Evolutionary conservation across 2,888 invertebrate species (phyloP), one percentile per base, ranked within the genome.

Genomic region (Stenurella melanura): DNA sequence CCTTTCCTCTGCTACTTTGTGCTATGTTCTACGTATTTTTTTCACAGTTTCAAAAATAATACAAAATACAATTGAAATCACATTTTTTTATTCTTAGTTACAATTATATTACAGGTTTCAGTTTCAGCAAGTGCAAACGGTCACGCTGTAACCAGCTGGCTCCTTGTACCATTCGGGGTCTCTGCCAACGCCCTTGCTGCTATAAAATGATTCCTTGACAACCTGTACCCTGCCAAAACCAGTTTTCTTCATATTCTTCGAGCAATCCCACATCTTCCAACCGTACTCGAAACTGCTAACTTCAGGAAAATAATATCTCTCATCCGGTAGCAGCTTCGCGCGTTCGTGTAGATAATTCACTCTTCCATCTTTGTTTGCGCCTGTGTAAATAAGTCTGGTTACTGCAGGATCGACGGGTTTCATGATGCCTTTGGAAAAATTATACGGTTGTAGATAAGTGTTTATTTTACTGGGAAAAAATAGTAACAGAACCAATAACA

Each of bases 201-300:
- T 88, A 86, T 93, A 93, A 87, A 93, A 92, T 0, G 92, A 92
- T 75, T 91, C 90, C 10, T 90, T 89, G 12, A 93, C 87, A 15
- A 93, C 89, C 69, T 90, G 90, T 82, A 90, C 89, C 75, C 92
- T 90, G 1, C 92, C 92, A 79, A 82, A 89, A 85, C 91, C 90
- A 12, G 89, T 85, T 42, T 84, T 84, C 30, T 81, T 79, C 69
- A 84, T 85, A 18, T 80, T 83, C 78, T 86, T 88, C 6, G 85
- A 78, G 18, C 81, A 78, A 78, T 91, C 90, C 86, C 90, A 91
- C 89, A 92, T 92, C 64, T 91, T 90, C 93, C 93, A 93, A 1
- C 93, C 93, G 87, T 93, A 93, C 82, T 90, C 90, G 89, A 91
- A 92, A 84, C 87, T 92, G 0, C 90, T 86, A 0, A 89, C 86